Conservation (phyloP, 2,888 invertebrate species). For the Caenorhabditis sp. region DNA sequence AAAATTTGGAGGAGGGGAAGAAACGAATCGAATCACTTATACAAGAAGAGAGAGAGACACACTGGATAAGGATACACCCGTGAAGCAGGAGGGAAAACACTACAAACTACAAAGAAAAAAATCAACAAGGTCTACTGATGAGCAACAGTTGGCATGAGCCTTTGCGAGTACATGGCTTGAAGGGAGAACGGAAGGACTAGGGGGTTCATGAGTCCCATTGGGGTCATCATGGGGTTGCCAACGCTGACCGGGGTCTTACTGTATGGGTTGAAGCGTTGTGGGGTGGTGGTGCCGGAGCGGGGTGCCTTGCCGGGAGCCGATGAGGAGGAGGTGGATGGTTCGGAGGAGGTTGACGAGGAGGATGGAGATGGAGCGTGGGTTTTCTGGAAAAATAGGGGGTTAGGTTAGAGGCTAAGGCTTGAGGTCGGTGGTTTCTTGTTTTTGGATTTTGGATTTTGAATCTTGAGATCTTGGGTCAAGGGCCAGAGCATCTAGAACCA, state of each 20-base stretch:
- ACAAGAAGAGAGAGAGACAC: slow-evolving; percentile 9
- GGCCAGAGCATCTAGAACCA: too few species aligned
- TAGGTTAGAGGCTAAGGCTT: background rate
- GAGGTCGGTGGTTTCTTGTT: too few species aligned
- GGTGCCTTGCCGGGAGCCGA: slow-evolving; percentile 82
- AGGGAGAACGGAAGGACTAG: slow-evolving; percentile 62
- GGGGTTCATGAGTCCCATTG: slow-evolving; percentile 44
- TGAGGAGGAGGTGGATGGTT: slow-evolving; percentile 10
- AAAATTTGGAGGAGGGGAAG: background rate
- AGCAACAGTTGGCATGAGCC: slow-evolving; percentile 69
- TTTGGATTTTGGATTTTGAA: too few species aligned
- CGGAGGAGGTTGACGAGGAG: slow-evolving; percentile 45
- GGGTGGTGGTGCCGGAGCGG: slow-evolving; percentile 81
- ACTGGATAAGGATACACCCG: slow-evolving; percentile 4
- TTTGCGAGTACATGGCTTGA: slow-evolving; percentile 70
- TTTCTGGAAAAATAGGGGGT: slow-evolving; percentile 32
- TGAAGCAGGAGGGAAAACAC: background rate
- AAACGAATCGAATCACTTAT: slow-evolving; percentile 29
- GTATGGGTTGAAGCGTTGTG: slow-evolving; percentile 72
- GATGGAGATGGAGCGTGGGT: slow-evolving; percentile 66
- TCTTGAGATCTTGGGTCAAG: too few species aligned
- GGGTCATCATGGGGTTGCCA: slow-evolving; percentile 21
- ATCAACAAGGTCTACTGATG: slow-evolving; percentile 55
- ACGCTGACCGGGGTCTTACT: slow-evolving; percentile 80
- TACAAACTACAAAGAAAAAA: slow-evolving; percentile 15